A percentile compares a stretch with the other conserved stretches of the same genome.
Conservation (phyloP, 2,113 vertebrate species). For the Salminus brasiliensis region DNA sequence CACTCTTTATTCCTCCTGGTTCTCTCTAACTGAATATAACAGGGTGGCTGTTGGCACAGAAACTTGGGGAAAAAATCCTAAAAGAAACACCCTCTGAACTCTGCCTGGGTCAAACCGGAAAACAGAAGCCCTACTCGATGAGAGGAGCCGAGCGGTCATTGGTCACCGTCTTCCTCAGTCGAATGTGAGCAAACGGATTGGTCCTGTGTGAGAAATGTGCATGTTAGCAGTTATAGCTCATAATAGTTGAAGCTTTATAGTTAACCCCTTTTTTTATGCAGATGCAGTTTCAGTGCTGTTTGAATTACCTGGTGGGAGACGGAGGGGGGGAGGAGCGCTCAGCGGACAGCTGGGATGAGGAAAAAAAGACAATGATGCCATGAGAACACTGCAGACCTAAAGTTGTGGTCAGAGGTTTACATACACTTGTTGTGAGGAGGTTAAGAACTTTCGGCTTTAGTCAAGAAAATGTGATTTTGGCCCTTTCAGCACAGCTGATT, state of each 20-base stretch:
- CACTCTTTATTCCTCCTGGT: too few relatives aligned
- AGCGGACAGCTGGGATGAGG: slow-evolving; percentile 62
- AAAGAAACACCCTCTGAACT: neutral
- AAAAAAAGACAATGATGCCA: neutral
- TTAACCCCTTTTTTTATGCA: neutral
- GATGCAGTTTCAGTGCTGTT: neutral
- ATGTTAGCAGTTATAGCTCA: neutral
- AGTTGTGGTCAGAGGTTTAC: neutral
- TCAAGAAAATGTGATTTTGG: too few relatives aligned
- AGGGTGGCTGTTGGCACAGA: neutral
- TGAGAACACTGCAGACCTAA: neutral
- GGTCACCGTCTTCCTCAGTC: slow-evolving; percentile 83
- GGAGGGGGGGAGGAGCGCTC: slow-evolving; percentile 67
- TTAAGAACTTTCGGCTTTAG: too few relatives aligned
- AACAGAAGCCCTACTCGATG: slow-evolving; percentile 72
- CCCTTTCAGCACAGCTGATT: too few relatives aligned
- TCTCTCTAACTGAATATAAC: too few relatives aligned
- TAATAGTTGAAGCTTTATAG: too few relatives aligned
- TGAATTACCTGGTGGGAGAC: slow-evolving; percentile 75
- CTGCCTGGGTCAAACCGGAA: too few relatives aligned
- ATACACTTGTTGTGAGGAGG: too few relatives aligned
- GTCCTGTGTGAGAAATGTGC: slow-evolving; percentile 60
- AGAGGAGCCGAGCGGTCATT: slow-evolving; percentile 85
- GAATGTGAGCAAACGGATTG: slow-evolving; percentile 83
- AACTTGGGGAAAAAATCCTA: neutral